Base-by-base conservation (phyloP, 2,888 invertebrate genomes). In the Agrotis segetum region DNA sequence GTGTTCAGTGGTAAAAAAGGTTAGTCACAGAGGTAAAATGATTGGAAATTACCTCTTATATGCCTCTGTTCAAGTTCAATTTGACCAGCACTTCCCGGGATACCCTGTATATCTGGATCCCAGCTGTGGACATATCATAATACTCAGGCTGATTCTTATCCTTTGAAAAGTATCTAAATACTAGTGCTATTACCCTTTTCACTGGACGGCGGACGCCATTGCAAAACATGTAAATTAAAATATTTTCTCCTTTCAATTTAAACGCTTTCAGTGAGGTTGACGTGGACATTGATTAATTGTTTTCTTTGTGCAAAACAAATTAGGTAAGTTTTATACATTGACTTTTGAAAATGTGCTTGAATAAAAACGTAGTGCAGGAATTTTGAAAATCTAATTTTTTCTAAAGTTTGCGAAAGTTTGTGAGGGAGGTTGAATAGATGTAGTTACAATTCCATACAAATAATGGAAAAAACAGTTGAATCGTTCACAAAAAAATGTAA, bases 241-340 rank as follows among this genome's bases (percentile, higher is more conserved):
- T 74, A 66, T 74, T 79, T 67, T 47, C 56, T 50, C 60, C 21
- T 74, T 73, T 61, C 16, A 64, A 80, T 56, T 67, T 44, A 50
- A 65, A 74, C 29, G 68, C 68, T 74, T 81, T 67, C 40, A 74
- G 34, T 21, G 17, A 17, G 16, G 14, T 76, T 53, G 67, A 53
- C 64, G 64, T 62, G 16, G 68, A 80, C 68, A 24, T 80, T 77
- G 77, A 77, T 80, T 80, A 75, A 80, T 77, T 75, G 75, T 65
- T 80, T 64, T 65, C 56, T 59, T 65, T 80, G 53, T 58, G 67
- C 56, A 47, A 19, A 80, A 77, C 75, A 67, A 77, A 80, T 50
- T 67, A 46, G 19, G 19, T 46, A 50, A 59, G 29, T 49, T 19
- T 14, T 55, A 59, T 60, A 59, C 49, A 66, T 50, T 65, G 24